Evolutionary conservation across 1,140 invertebrate genomes (phyloP).

Genomic region (Diprion similis): DNA sequence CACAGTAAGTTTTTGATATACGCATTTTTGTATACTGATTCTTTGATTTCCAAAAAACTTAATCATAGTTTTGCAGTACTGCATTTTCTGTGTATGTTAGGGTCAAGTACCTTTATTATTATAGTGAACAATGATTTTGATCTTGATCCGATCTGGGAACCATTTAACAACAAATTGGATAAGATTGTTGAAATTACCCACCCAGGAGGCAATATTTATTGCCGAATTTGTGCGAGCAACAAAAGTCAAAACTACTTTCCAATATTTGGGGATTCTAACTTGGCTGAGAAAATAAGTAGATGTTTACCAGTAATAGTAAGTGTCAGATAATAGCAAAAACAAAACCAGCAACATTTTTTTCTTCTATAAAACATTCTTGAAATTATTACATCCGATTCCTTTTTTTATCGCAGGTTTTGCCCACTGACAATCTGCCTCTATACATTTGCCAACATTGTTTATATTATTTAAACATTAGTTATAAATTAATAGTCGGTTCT

Average conservation of each 20-base stretch:
- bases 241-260: neutral
- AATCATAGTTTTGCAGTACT: too few species aligned
- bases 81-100: too few species aligned
- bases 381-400: too few species aligned
- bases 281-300: neutral
- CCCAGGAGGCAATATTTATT: neutral
- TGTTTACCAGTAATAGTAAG: neutral
- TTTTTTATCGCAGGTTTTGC: neutral
- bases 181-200: too few species aligned
- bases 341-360: neutral
- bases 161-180: too few species aligned
- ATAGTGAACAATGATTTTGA: too few species aligned
- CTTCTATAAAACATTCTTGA: too few species aligned
- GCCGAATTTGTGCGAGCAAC: neutral
- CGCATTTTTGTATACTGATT: too few species aligned
- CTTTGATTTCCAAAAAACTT: too few species aligned
- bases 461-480: neutral
- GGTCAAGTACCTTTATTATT: too few species aligned
- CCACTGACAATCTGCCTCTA: neutral
- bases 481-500: neutral
- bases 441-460: neutral
- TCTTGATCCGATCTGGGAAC: too few species aligned
- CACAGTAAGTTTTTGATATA: too few species aligned
- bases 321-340: neutral
- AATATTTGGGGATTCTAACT: neutral